Conservation (phyloP, 2,888 invertebrate genomes). For the Pharmacophagus antenor region DNA sequence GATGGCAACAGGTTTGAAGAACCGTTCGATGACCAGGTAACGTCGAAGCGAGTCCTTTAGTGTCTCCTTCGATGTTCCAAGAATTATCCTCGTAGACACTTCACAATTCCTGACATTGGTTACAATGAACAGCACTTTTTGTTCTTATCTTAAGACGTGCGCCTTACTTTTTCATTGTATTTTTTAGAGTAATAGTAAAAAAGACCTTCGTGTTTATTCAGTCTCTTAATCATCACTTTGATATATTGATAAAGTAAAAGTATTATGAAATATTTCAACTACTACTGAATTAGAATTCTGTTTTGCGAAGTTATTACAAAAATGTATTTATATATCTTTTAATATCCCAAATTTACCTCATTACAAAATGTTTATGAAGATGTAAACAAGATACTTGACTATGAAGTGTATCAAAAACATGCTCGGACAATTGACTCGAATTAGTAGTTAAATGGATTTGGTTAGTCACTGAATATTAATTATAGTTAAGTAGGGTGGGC, state of each 20-base stretch:
- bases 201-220: too few relatives aligned
- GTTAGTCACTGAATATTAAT: slow-evolving; percentile 74
- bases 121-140: slow-evolving; percentile 44
- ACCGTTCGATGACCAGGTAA: slow-evolving; percentile 71
- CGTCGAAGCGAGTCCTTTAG: slow-evolving; percentile 61
- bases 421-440: slow-evolving; percentile 47
- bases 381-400: slow-evolving; percentile 13
- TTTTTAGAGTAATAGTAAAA: background rate
- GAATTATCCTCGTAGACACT: slow-evolving; percentile 72
- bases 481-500: slow-evolving; percentile 49
- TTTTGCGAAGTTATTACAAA: too few relatives aligned
- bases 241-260: too few relatives aligned
- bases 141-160: slow-evolving; percentile 25
- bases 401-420: slow-evolving; percentile 27
- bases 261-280: too few relatives aligned
- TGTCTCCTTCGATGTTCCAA: slow-evolving; percentile 67
- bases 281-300: too few relatives aligned
- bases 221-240: too few relatives aligned
- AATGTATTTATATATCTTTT: background rate
- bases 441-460: slow-evolving; percentile 54
- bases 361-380: background rate
- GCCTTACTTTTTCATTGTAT: slow-evolving; percentile 14
- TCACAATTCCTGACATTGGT: slow-evolving; percentile 47
- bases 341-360: background rate
- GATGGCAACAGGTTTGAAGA: slow-evolving; percentile 80